A percentile compares a stretch with the other conserved stretches of the same genome.
These are phyloP conservation scores for Labroides dimidiatus DNA, from an alignment of 2,797 vertebrate genomes.

Conservation along the genomic window DNA sequence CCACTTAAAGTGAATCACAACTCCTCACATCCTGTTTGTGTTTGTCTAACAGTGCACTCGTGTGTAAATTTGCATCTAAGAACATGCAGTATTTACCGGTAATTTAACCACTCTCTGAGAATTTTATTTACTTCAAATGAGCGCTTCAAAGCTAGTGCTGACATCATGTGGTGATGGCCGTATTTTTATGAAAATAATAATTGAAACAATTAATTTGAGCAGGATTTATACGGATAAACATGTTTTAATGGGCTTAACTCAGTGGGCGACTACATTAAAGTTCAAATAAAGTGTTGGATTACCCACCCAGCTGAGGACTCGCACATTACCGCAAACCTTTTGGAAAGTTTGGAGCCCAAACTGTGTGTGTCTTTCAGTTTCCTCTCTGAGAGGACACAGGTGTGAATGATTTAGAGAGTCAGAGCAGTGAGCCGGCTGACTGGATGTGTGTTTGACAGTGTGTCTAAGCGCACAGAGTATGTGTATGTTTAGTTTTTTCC, in stretches of 20 bases:
- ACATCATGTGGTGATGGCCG: constrained; percentile 17
- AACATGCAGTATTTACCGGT: constrained; percentile 23
- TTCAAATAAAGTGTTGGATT: constrained; percentile 39
- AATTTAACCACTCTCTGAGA: constrained; percentile 14
- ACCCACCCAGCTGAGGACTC: constrained; percentile 22
- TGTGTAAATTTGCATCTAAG: constrained; percentile 27
- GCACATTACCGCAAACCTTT: constrained; percentile 16
- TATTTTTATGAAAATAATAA: constrained; percentile 32
- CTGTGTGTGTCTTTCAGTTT: constrained; percentile 63
- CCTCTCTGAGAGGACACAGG: constrained; percentile 70
- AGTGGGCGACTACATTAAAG: constrained; percentile 25
- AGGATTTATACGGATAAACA: constrained; percentile 28
- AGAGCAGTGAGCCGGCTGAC: constrained; percentile 39
- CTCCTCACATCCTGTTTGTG: constrained; percentile 31
- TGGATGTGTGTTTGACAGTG: constrained; percentile 38
- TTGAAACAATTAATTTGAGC: constrained; percentile 35
- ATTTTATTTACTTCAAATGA: constrained; percentile 33
- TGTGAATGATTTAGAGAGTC: constrained; percentile 80
- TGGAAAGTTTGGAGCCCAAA: constrained; percentile 37
- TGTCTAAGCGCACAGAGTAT: constrained; percentile 34
- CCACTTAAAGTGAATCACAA: constrained; percentile 46
- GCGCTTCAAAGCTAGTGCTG: constrained; percentile 28
- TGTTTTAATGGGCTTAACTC: constrained; percentile 15
- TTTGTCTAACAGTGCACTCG: constrained; percentile 42
- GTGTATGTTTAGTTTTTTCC: constrained; percentile 34